phyloP scores from a whole-genome alignment of 1,140 invertebrate species.

The Platyura marginata region DNA sequence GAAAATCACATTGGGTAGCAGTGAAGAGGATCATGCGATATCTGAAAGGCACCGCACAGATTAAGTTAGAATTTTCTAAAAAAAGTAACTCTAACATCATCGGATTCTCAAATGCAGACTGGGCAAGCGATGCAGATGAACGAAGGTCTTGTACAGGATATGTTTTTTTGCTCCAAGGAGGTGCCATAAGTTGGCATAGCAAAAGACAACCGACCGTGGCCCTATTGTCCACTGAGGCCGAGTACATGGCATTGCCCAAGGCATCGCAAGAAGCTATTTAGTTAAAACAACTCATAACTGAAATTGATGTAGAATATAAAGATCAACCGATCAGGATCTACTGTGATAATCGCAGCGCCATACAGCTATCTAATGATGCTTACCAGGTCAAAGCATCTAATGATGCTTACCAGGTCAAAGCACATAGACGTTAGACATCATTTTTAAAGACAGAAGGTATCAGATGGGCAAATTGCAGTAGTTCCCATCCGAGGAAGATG shows the following conservation, averaged over 20 bases:
- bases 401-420: neutral
- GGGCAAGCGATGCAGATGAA: conserved; percentile 13
- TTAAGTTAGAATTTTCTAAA: conserved; percentile 6
- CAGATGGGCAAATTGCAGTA: too few relatives aligned
- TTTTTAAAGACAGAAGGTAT: too few relatives aligned
- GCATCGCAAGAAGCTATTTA: conserved; percentile 8
- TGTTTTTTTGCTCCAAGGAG: conserved; percentile 11
- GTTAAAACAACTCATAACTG: conserved; percentile 4
- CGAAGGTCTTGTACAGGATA: conserved; percentile 17
- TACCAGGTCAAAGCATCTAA: neutral
- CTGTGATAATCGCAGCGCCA: neutral
- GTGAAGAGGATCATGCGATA: conserved; percentile 21
- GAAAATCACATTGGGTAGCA: conserved; percentile 15
- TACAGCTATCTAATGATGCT: conserved; percentile 1
- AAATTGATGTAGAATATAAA: neutral
- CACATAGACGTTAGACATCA: neutral
- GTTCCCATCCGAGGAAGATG: too few relatives aligned
- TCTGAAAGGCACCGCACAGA: conserved; percentile 14
- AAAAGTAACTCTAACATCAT: neutral
- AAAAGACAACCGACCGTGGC: conserved; percentile 17
- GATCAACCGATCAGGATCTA: neutral
- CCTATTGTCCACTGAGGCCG: conserved; percentile 16
- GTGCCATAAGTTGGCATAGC: conserved; percentile 16
- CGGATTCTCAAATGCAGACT: conserved; percentile 16
- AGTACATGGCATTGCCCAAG: conserved; percentile 16